Evolutionary conservation across 2,797 vertebrate genomes (phyloP), one percentile per base, ranked within the genome.

Genomic region (Scolopax rusticola): DNA sequence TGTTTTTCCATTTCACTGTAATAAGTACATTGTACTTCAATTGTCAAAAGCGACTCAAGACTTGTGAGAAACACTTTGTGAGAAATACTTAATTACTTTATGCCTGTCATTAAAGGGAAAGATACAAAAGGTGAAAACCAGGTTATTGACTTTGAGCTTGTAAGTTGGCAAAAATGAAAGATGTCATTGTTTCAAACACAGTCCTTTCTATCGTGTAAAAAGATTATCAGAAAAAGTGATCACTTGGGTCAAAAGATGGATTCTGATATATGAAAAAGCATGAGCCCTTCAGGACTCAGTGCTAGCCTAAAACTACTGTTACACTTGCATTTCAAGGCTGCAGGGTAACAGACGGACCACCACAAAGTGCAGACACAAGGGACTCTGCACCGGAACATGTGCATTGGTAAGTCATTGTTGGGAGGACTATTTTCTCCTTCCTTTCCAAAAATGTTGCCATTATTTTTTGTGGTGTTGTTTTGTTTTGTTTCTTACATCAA

Each of bases 21-120:
- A 84, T 93, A 97, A 97, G 95, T 97, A 96, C 96, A 96, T 89
- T 96, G 96, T 92, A 93, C 79, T 97, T 97, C 94, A 97, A 94
- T 93, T 97, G 89, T 86, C 93, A 87, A 40, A 36, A 36, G 83
- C 81, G 85, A 94, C 63, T 93, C 73, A 63, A 89, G 82, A 78
- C 67, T 57, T 85, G 75, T 41, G 79, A 95, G 85, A 96, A 97
- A 85, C 6, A n/a, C 47, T 94, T 84, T 87, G 53, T 47, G 78
- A 93, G 64, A 74, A 90, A 88, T 63, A 74, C 80, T 30, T 67
- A 4, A 11, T 32, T 28, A 38, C 59, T 69, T 90, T 27, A 19
- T 51, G 64, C n/a, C 74, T 76, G 38, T 51, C 47, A 28, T 54
- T 70, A 60, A 80, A 80, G 40, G 48, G 4, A 3, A 18, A 47